Base-by-base conservation (phyloP, 2,888 invertebrate species). In the Leucoma salicis region DNA sequence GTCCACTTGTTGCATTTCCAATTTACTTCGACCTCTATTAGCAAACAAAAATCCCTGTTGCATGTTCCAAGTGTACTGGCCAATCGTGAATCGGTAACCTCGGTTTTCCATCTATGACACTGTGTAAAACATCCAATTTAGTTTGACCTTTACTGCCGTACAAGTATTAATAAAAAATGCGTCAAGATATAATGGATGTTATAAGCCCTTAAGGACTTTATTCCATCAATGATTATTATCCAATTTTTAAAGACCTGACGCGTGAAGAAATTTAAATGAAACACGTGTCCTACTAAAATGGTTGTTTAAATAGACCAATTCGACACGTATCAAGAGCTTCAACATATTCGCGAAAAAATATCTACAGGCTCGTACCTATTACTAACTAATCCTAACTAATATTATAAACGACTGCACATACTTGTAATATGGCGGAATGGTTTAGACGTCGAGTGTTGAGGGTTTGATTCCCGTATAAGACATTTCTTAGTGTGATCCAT, bases 91-190 rank as follows among this genome's bases (percentile, higher is more conserved):
- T 31, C 29, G 35, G 7, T 38, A 45, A 44, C 41, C 37, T 47
- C 48, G 39, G 53, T 56, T 53, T 60, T 51, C 53, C 63, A 60
- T 51, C 61, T 60, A 60, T 53, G 50, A 60, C 53, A 49, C 45
- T 13, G 42, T 43, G 44, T 47, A 27, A 25, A 13, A 14, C 14
- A 29, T 1, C 62, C 46, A 57, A 42, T 48, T 50, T 46, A 50
- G 35, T 37, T 11, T 42, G 62, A 57, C 42, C 53, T 58, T 41
- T 27, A 44, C 24, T 43, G 11, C 35, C 29, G 33, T 40, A 45
- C 12, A 45, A 14, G 36, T 33, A 12, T 11, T 24, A 28, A 32
- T 39, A 36, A 44, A 35, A 43, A 39, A 41, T 31, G 41, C 42
- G 14, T 49, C 40, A 54, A 44, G 55, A 54, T 48, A 31, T 33